phyloP scores from a whole-genome alignment of 2,888 invertebrate species.

The Clistopyga incitator region DNA sequence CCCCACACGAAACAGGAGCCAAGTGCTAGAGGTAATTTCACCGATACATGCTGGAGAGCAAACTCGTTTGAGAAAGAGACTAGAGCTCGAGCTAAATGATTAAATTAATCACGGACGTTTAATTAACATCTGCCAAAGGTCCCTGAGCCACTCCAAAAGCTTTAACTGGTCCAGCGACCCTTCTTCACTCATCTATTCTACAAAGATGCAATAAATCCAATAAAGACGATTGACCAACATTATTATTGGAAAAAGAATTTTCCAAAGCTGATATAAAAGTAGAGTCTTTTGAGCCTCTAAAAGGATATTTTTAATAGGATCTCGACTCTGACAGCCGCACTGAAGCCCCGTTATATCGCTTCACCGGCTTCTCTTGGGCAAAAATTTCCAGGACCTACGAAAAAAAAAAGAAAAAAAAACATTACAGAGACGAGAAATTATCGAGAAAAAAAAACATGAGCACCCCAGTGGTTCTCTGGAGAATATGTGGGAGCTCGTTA shows the following conservation, averaged over 20 bases:
- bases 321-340: not conserved
- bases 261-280: not conserved
- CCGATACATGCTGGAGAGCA: conserved; percentile 6
- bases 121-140: conserved; percentile 15
- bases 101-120: conserved; percentile 33
- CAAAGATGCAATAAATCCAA: not conserved
- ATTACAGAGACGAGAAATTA: conserved; percentile 16
- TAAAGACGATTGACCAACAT: conserved; percentile 13
- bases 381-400: conserved; percentile 13
- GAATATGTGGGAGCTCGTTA: conserved; percentile 35
- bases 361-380: conserved; percentile 1
- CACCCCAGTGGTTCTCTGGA: not conserved
- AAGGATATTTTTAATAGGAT: conserved; percentile 45
- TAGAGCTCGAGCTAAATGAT: conserved; percentile 13
- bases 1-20: not conserved
- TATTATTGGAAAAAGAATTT: conserved; percentile 21
- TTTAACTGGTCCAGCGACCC: not conserved
- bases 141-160: not conserved
- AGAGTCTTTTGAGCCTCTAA: conserved; percentile 23
- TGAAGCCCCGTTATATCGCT: not conserved
- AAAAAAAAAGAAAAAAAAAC: conserved; percentile 32
- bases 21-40: conserved; percentile 17
- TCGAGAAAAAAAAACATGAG: conserved; percentile 2
- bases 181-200: not conserved
- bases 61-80: conserved; percentile 25